Base-by-base conservation (phyloP, 2,113 vertebrate genomes). In the Penelope pileata region DNA sequence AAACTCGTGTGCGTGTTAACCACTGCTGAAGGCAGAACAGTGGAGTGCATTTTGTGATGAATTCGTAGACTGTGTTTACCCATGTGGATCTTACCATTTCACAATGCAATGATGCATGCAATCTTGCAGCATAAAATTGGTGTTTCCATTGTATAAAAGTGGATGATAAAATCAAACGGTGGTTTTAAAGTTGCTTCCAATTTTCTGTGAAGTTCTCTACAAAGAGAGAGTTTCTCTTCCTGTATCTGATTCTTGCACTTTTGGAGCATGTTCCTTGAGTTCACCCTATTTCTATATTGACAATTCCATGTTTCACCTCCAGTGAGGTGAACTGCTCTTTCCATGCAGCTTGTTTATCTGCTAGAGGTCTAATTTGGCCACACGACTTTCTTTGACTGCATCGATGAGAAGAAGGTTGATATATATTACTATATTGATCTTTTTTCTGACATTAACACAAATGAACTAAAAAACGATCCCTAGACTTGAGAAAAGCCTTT, bases 81-180 rank as follows among this genome's bases (percentile, higher is more conserved):
- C 2, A 10, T 58, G 1, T 80, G n/a, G 1, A 6, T 53, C 16
- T 36, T n/a, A 9, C 3, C 42, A 45, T 56, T 91, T 19, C 47
- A 0, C 34, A 67, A 38, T 3, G 26, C 9, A 53, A 27, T 11
- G 17, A 40, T 38, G 32, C 3, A 4, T 54, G 5, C 42, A 14
- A n/a, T 54, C 3, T 47, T 72, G 27, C 16, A 38, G n/a, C 2
- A 16, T 13, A 30, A 67, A 58, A 47, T 12, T 4, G 2, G 3
- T 64, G 4, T 47, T 85, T 62, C 43, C 3, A 66, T 4, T 76
- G 0, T 27, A 43, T 34, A 22, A 16, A 78, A 34, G 6, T 34
- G 9, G 6, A 51, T 64, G 2, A 42, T 60, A 70, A 40, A 51
- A 29, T 78, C 29, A 26, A 87, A 63, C 59, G 15, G 26, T 45